These are phyloP conservation scores for Drosophila nikananu DNA, from an alignment of 1,140 invertebrate genomes.

Conservation along the genomic window DNA sequence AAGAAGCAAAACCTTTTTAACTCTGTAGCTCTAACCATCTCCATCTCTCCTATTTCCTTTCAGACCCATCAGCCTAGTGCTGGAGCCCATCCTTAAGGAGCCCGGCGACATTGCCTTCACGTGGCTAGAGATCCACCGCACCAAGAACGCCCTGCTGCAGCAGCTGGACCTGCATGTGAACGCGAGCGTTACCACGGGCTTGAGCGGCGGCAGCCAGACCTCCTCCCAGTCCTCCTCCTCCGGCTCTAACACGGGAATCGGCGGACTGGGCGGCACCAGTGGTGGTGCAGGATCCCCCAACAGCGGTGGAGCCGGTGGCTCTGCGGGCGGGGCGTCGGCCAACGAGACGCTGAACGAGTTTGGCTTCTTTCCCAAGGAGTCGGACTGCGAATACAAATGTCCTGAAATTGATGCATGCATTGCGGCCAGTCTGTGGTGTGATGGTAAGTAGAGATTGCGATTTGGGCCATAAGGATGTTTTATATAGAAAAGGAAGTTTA, in stretches of 20 bases:
- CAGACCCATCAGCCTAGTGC: conserved; percentile 87
- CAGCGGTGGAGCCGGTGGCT: conserved; percentile 23
- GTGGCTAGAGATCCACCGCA: conserved; percentile 91
- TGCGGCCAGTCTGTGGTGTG: conserved; percentile 93
- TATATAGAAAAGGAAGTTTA: background rate
- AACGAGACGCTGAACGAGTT: conserved; percentile 87
- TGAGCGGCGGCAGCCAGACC: conserved; percentile 57
- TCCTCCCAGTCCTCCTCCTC: conserved; percentile 18
- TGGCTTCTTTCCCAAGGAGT: conserved; percentile 85
- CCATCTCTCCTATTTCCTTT: conserved; percentile 14
- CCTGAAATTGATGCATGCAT: conserved; percentile 96
- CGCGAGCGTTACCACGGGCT: conserved; percentile 72
- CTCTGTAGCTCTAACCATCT: background rate
- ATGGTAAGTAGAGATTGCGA: conserved; percentile 87
- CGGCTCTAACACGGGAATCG: conserved; percentile 20
- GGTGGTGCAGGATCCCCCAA: conserved; percentile 28
- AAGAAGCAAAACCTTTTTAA: background rate
- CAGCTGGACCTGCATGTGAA: conserved; percentile 87
- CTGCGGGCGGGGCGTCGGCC: conserved; percentile 52
- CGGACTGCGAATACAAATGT: conserved; percentile 91
- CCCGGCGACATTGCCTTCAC: conserved; percentile 89
- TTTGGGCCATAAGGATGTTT: background rate
- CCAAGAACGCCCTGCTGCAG: conserved; percentile 88
- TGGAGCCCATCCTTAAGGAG: conserved; percentile 90
- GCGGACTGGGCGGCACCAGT: conserved; percentile 55